A percentile compares a stretch with the other conserved stretches of the same genome.
Conservation (phyloP, 2,797 vertebrate species). For the Otus scops region DNA sequence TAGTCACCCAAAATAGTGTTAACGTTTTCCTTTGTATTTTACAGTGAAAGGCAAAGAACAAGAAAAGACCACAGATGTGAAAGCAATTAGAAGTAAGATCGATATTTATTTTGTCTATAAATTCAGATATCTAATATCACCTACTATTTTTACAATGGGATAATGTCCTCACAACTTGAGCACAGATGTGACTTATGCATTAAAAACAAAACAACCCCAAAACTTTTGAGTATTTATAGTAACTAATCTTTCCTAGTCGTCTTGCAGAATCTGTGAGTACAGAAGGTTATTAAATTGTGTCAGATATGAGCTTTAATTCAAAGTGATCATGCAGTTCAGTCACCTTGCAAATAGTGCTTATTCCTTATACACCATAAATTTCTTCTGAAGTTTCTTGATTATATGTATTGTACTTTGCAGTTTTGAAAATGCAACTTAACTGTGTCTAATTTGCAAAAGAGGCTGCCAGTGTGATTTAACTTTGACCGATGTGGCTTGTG, state of each 20-base stretch:
- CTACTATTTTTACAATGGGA: not conserved
- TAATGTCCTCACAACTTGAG: not conserved
- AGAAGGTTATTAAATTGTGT: constrained; percentile 17
- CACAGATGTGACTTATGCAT: not conserved
- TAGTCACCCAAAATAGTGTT: not conserved
- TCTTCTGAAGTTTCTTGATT: not conserved
- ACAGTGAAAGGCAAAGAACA: constrained; percentile 96
- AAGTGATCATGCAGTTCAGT: not conserved
- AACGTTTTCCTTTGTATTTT: constrained; percentile 59
- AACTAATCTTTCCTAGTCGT: not conserved
- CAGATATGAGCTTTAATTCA: not conserved
- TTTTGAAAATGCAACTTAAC: not conserved
- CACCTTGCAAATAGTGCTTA: not conserved
- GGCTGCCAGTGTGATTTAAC: not conserved
- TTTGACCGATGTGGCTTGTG: not conserved
- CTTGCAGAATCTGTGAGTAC: not conserved
- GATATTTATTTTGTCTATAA: not conserved
- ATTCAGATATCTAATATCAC: not conserved
- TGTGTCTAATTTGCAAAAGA: not conserved
- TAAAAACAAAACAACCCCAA: not conserved
- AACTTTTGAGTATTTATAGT: constrained; percentile 27
- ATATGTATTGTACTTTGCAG: not conserved
- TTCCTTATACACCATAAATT: not conserved
- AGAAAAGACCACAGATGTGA: constrained; percentile 85
- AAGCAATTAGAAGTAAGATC: constrained; percentile 86